Percentiles rank a stretch among this genome's conserved stretches.
phyloP scores from a whole-genome alignment of 2,888 invertebrate species.

The Acronicta alni region DNA sequence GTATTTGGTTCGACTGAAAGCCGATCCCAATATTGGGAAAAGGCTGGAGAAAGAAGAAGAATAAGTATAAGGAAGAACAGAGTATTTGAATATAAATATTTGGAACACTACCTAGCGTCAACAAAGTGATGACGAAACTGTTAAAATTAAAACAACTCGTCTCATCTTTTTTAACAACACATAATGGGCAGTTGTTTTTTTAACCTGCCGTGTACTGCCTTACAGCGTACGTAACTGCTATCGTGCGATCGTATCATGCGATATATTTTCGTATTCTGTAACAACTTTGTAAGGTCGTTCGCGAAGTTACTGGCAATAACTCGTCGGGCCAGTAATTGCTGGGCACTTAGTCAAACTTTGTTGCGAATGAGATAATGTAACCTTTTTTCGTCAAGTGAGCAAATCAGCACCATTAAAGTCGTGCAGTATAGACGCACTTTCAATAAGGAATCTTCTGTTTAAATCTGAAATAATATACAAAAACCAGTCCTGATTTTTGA shows the following conservation, averaged over 20 bases:
- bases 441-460: not conserved
- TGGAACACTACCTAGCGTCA: too few relatives aligned
- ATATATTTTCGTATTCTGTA: conserved; percentile 39
- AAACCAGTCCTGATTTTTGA: too few relatives aligned
- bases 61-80: too few relatives aligned
- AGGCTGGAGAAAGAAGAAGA: too few relatives aligned
- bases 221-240: conserved; percentile 17
- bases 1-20: too few relatives aligned
- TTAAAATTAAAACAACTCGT: too few relatives aligned
- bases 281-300: conserved; percentile 39
- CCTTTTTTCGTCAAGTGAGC: not conserved
- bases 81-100: too few relatives aligned
- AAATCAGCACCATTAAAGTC: not conserved
- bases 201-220: not conserved
- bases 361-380: conserved; percentile 18
- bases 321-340: conserved; percentile 15
- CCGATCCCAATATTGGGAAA: too few relatives aligned
- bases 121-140: too few relatives aligned
- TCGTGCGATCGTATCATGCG: conserved; percentile 29
- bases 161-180: too few relatives aligned
- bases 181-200: not conserved
- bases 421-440: not conserved
- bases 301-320: conserved; percentile 34
- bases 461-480: too few relatives aligned
- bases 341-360: conserved; percentile 16